Base-by-base conservation (phyloP, 1,140 invertebrate species). In the Lepidotrigona ventralis region DNA sequence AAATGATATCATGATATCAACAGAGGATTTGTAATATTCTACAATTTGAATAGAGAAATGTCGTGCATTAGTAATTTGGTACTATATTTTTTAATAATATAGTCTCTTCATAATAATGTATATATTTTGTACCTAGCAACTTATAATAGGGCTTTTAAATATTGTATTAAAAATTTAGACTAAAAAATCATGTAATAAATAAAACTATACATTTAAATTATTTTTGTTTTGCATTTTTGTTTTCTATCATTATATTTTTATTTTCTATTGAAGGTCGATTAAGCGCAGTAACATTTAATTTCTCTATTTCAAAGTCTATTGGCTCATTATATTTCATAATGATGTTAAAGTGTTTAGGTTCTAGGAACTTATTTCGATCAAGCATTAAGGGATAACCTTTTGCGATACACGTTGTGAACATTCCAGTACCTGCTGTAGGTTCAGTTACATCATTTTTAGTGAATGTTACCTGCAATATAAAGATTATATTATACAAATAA, bases 291-390 rank as follows among this genome's bases (percentile, higher is more conserved):
- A 63, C 5, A n/a, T 26, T 17, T 14, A 63, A 63, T 19, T 46
- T 2, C 17, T 63, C 56, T 29, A 97, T 88, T 93, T 96, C 96
- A 79, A 98, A 97, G 93, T 98, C 97, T 60, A 98, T 94, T 14
- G 98, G 98, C 92, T 98, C 97, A 90, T 99, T 98, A 92, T 97
- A 98, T 4, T 97, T 98, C 97, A 99, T 98, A 68, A 99, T 96
- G 89, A 96, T 96, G 58, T 95, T 96, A 94, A 97, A 99, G 92
- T 98, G 96, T 79, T 95, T 90, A 0, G 95, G 94, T 86, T 97
- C 95, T 14, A 94, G 92, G 88, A 99, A 98, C 23, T 95, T 91
- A 3, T 94, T 92, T 0, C 96, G 94, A 91, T 98, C 97, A 21
- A 99, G 94, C 90, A 99, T 98, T 0, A 98, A 88, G 2, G 98